These are phyloP conservation scores for Sander vitreus DNA, from an alignment of 2,113 vertebrate genomes.

Conservation along the genomic window DNA sequence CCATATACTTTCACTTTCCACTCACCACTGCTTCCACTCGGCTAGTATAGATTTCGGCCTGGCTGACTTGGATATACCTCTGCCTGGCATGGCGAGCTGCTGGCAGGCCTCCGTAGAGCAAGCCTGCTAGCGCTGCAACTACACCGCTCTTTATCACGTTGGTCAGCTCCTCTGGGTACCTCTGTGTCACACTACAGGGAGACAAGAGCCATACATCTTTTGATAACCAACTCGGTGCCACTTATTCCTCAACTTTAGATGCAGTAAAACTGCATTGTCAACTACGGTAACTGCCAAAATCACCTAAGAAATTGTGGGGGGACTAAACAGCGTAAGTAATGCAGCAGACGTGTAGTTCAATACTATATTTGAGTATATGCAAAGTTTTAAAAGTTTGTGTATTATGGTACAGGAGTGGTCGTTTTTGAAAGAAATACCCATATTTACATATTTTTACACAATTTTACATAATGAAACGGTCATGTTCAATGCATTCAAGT, in stretches of 20 bases:
- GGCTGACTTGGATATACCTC: constrained; percentile 88
- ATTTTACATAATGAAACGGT: background rate
- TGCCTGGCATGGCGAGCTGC: constrained; percentile 87
- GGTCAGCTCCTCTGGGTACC: constrained; percentile 86
- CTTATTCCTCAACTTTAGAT: background rate
- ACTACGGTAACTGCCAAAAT: too few relatives aligned
- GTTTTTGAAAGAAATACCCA: too few relatives aligned
- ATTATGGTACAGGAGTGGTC: too few relatives aligned
- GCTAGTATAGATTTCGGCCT: constrained; percentile 88
- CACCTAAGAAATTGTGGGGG: too few relatives aligned
- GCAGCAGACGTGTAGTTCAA: too few relatives aligned
- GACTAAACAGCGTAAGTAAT: too few relatives aligned
- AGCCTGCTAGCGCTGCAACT: constrained; percentile 83
- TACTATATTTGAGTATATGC: too few relatives aligned
- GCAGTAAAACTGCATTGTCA: background rate
- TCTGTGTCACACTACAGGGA: constrained; percentile 80
- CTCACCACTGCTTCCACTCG: constrained; percentile 91
- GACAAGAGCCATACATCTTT: background rate
- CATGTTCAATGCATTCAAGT: background rate
- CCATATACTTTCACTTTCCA: background rate
- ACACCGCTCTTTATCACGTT: constrained; percentile 81
- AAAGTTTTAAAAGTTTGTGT: too few relatives aligned
- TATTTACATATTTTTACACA: background rate
- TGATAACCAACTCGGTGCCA: background rate
- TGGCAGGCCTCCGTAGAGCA: constrained; percentile 92